Base-by-base conservation (phyloP, 2,113 vertebrate genomes). In the Nothobranchius kuhntae region DNA sequence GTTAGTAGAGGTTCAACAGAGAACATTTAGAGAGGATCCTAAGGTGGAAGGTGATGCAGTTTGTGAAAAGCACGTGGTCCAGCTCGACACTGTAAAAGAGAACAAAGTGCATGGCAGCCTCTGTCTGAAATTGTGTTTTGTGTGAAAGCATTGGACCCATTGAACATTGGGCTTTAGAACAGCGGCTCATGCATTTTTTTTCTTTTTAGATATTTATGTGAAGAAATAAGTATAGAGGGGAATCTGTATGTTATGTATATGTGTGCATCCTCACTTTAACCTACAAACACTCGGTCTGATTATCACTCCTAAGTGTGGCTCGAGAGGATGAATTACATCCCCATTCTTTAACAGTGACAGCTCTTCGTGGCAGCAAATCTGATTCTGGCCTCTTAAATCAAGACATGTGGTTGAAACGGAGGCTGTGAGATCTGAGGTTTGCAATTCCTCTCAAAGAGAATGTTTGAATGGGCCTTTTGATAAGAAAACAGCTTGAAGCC, bases 1-100 rank as follows among this genome's bases (percentile, higher is more conserved):
- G 86, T 92, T 93, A 92, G 90, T 90, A 83, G 89, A 91, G 89
- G 90, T 93, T 92, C 91, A 86, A 89, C 90, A 87, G 85, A 84
- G 86, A 91, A 81, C 81, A 57, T 91, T 92, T 90, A 89, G 81
- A 91, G 82, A 84, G 86, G 88, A 91, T 91, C 92, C 89, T 86
- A 73, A 85, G 90, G 85, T 90, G 91, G 88, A 89, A 92, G 86
- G 88, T 89, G 89, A 90, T 88, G 86, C 64, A 88, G 85, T 89
- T 88, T 88, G 87, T 89, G 83, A 86, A 89, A 89, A 84, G 77
- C 88, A 90, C 86, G 84, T 69, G 81, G 91, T 91, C 87, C 86
- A 73, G 72, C 86, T 87, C 75, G 65, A 75, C 73, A 13, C 79
- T 77, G 67, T 63, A 40, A 40, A 74, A 87, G 54, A 76, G 74